These are phyloP conservation scores for Heterochromis multidens DNA, from an alignment of 2,113 vertebrate genomes.

Conservation along the genomic window DNA sequence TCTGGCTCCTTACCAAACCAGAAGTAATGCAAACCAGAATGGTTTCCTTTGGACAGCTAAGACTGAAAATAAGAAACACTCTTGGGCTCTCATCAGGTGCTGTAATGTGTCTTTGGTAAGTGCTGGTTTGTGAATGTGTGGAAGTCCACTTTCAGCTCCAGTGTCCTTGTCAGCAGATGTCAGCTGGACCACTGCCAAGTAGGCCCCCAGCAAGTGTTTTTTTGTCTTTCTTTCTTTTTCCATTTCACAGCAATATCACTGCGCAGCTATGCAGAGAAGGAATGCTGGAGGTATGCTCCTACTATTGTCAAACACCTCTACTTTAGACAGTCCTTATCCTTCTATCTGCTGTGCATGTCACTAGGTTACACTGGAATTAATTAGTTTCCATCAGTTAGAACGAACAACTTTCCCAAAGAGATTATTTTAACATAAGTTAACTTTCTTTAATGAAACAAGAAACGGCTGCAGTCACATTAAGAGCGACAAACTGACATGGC, in stretches of 20 bases:
- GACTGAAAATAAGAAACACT: neutral
- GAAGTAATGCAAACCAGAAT: neutral
- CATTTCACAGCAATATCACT: neutral
- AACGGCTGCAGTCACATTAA: neutral
- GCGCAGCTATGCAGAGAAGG: neutral
- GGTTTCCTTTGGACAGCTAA: neutral
- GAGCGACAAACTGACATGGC: neutral
- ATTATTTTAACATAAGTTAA: neutral
- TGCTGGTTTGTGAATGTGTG: slow-evolving; percentile 22
- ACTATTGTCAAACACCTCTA: neutral
- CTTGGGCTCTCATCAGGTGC: slow-evolving; percentile 1
- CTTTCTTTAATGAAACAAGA: neutral
- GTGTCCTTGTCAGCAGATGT: slow-evolving; percentile 31
- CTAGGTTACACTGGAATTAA: neutral
- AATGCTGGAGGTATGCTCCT: neutral
- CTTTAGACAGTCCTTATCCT: neutral
- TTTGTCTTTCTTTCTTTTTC: neutral
- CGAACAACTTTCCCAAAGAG: neutral
- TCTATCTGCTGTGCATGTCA: no score
- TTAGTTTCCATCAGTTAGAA: neutral
- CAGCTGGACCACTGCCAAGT: slow-evolving; percentile 22
- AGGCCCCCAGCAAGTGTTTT: neutral
- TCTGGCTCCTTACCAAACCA: slow-evolving; percentile 57
- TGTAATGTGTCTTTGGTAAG: slow-evolving; percentile 15
- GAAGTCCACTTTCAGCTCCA: slow-evolving; percentile 17